Conservation (phyloP, 2,888 invertebrate genomes). For the Cacoxenus indagator region DNA sequence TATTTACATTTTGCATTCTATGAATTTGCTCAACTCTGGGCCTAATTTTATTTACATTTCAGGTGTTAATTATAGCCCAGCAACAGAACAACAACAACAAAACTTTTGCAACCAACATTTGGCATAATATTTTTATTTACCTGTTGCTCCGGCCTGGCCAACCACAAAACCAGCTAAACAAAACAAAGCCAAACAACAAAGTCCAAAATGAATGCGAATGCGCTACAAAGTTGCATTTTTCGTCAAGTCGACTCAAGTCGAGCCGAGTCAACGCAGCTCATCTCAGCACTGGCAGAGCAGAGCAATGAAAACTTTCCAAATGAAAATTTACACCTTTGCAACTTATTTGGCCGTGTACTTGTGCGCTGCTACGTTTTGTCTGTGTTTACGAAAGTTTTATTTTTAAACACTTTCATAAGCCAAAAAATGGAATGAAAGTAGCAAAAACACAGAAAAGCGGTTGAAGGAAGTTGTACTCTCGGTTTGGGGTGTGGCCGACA, state of each 20-base stretch:
- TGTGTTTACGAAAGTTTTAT: slow-evolving; percentile 4
- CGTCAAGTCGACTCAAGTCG: too few relatives aligned
- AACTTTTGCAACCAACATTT: too few relatives aligned
- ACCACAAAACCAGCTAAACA: slow-evolving; percentile 9
- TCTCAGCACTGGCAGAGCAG: slow-evolving; percentile 24
- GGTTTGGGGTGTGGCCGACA: not conserved
- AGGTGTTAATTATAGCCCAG: too few relatives aligned
- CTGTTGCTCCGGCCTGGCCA: not conserved
- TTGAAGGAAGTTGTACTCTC: not conserved
- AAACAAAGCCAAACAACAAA: slow-evolving; percentile 9
- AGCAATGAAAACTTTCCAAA: slow-evolving; percentile 46
- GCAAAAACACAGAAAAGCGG: not conserved
- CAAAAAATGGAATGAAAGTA: not conserved
- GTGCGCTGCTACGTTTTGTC: slow-evolving; percentile 19
- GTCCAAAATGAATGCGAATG: slow-evolving; percentile 37
- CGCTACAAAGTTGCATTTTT: slow-evolving; percentile 30
- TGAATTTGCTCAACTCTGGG: too few relatives aligned
- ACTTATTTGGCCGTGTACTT: slow-evolving; percentile 31
- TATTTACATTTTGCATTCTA: too few relatives aligned
- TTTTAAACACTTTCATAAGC: slow-evolving; percentile 36
- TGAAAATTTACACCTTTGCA: slow-evolving; percentile 55
- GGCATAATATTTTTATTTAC: too few relatives aligned
- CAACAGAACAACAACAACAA: too few relatives aligned
- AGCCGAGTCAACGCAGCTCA: too few relatives aligned
- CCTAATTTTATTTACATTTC: too few relatives aligned